Evolutionary conservation across 2,797 vertebrate genomes (phyloP), one percentile per base, ranked within the genome.

Genomic region (Alectoris magna): DNA sequence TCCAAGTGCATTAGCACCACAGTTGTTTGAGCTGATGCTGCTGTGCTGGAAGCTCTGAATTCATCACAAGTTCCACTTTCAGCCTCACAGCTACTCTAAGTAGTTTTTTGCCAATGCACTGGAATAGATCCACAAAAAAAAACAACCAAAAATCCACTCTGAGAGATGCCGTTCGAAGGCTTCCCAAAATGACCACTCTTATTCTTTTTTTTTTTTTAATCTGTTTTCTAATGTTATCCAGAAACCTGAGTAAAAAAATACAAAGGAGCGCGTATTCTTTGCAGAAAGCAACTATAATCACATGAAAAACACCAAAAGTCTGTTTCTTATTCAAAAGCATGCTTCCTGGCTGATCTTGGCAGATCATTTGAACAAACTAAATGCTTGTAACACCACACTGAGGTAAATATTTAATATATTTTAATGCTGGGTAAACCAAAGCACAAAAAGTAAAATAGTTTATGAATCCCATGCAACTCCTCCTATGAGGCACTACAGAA

Each of bases 391-490:
- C 69, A 79, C 60, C 55, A 62, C 60, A 58, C 41, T 44, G 80
- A 79, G 34, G 75, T 90, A 90, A 93, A 94, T 85, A 91, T 78
- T 96, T 83, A 96, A 58, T 78, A 59, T 39, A 90, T 87, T 95
- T 91, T 91, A 83, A 93, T 74, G 48, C 15, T 83, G 53, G 66
- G 29, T 85, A 91, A 91, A 78, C 22, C 9, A 67, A 94, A 76
- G 49, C 48, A 76, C 16, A 90, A 66, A 46, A 92, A 49, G 15
- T 49, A 86, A 71, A 88, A 73, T 8, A 87, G 58, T 66, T 94
- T 79, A 82, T 71, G 86, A 88, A 92, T 73, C 76, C 82, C 34
- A 48, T 55, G 64, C 41, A 92, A 70, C 31, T 14, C 91, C 87
- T 94, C 66, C 44, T 68, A 76, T 0, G 9, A 75, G 14, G 31